Evolutionary conservation across 2,888 invertebrate species (phyloP), one percentile per base, ranked within the genome.

Genomic region (Eupithecia subumbrata): DNA sequence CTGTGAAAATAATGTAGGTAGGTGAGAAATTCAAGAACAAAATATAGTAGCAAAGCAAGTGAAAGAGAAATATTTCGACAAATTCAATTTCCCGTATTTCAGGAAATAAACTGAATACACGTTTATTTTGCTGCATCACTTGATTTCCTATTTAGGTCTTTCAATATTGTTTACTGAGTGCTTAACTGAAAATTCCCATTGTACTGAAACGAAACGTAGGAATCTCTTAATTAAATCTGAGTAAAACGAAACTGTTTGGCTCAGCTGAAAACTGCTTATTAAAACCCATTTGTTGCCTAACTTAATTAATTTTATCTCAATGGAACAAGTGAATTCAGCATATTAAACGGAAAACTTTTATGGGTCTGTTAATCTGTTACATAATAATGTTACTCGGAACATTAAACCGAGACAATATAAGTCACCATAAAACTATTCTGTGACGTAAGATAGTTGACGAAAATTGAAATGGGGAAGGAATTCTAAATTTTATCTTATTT

Each of bases 81-180:
- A 60, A 60, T 60, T 18, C 34, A 64, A 63, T 37, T 67, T n/a
- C 66, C 37, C 4, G 66, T 67, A 16, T 68, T 40, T 68, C 18
- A 43, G 68, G 80, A 81, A 79, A 86, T 84, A 86, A 87, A 88
- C 87, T 86, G 85, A 87, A 86, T 85, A 84, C 81, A 72, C 82
- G 80, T 83, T 82, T 83, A 82, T 84, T 81, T 78, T 80, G 82
- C 81, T 80, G 76, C 75, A 40, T 70, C 85, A 85, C 82, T 88
- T 88, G 87, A 88, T 89, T 90, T 86, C 82, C 77, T 86, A 89
- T 88, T 85, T 86, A 84, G 87, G 84, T 80, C 86, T 84, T 64
- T 67, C 37, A 70, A 52, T 72, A 78, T 67, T 63, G 71, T 71
- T 68, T 80, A 60, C 70, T 56, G 2, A 18, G n/a, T 52, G 52